Conservation (phyloP, 2,113 vertebrate genomes). For the Dicaeum eximium region DNA sequence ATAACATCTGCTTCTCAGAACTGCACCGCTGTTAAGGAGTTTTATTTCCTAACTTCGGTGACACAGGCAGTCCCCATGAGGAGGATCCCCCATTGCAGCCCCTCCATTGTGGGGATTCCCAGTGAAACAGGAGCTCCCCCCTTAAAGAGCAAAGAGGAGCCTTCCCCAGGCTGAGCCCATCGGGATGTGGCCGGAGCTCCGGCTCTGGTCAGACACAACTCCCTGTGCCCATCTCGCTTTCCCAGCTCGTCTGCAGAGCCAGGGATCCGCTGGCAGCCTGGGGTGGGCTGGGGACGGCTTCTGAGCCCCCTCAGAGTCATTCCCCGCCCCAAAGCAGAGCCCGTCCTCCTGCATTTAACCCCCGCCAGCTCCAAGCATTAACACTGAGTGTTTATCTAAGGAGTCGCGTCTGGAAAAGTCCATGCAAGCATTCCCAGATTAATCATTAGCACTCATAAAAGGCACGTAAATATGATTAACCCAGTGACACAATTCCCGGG, state of each 20-base stretch:
- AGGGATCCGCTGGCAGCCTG: background rate
- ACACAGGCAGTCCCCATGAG: fast-evolving
- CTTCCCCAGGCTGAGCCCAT: background rate
- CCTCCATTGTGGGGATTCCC: background rate
- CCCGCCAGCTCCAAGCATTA: background rate
- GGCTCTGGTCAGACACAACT: background rate
- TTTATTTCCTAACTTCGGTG: background rate
- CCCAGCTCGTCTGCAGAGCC: fast-evolving
- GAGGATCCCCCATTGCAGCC: background rate
- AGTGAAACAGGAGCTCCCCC: background rate
- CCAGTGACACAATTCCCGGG: background rate
- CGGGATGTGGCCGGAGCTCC: fast-evolving
- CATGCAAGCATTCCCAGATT: background rate
- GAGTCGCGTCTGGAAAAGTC: background rate
- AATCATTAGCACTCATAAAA: conserved; percentile 22
- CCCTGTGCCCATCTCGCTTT: fast-evolving
- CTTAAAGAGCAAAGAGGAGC: background rate
- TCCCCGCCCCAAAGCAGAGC: background rate
- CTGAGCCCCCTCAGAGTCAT: background rate
- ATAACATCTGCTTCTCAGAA: fast-evolving
- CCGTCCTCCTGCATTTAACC: background rate
- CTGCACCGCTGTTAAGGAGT: fast-evolving
- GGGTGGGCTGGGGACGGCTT: background rate
- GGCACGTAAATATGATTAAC: background rate
- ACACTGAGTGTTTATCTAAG: fast-evolving